Percentiles rank a stretch among this genome's conserved stretches.
Evolutionary conservation across 2,113 vertebrate species (phyloP).

Genomic region (Progne subis): DNA sequence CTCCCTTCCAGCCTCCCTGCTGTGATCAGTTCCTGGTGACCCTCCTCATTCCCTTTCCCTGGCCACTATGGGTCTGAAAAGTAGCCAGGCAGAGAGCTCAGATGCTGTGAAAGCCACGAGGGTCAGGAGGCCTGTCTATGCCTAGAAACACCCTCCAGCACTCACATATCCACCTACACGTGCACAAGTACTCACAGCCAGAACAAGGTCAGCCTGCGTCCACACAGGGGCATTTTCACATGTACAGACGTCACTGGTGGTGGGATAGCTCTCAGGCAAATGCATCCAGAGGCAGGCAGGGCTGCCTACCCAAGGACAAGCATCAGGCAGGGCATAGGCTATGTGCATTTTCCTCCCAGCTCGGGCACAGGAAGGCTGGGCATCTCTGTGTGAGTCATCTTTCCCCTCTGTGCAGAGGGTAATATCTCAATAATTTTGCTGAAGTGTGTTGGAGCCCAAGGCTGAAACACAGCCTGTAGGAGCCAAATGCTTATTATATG

Average conservation of each 20-base stretch:
- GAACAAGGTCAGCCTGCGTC: background rate
- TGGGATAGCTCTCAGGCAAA: accelerated
- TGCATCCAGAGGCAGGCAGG: background rate
- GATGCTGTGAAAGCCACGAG: background rate
- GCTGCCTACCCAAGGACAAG: background rate
- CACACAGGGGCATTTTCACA: background rate
- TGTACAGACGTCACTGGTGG: accelerated
- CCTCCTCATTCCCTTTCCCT: background rate
- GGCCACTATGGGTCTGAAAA: background rate
- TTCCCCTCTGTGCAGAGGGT: background rate
- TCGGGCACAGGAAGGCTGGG: background rate
- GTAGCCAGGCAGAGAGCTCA: background rate
- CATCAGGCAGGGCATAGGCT: background rate
- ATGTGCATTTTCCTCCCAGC: background rate
- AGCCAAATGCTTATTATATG: background rate
- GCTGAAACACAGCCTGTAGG: background rate
- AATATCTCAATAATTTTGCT: background rate
- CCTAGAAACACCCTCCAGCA: background rate
- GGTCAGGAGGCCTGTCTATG: background rate
- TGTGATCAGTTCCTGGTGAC: background rate
- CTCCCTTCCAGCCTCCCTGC: background rate
- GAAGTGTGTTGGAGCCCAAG: background rate
- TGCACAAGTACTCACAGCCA: background rate
- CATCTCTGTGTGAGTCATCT: background rate
- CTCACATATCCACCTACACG: background rate